phyloP scores from a whole-genome alignment of 2,113 vertebrate genomes.

The Kryptolebias marmoratus region DNA sequence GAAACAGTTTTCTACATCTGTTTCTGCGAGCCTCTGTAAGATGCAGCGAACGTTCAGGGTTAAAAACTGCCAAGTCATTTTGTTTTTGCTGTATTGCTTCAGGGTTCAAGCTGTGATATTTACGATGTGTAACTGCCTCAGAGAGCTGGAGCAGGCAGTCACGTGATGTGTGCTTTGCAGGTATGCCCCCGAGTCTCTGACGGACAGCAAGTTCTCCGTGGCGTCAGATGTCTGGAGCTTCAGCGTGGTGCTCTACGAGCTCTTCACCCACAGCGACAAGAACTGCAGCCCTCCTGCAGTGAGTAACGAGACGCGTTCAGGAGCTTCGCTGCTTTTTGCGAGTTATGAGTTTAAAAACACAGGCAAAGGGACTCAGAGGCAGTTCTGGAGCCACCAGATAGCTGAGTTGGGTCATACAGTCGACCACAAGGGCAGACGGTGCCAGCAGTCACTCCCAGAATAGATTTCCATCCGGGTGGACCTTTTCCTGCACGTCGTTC shows the following conservation, averaged over 20 bases:
- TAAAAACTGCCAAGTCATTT: neutral
- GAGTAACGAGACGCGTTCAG: constrained; percentile 61
- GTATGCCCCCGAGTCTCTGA: constrained; percentile 97
- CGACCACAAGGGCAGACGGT: neutral
- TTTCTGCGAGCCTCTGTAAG: no score
- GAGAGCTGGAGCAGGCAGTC: neutral
- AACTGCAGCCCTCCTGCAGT: constrained; percentile 96
- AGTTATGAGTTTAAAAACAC: no score
- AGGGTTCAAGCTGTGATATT: neutral
- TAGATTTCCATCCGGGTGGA: neutral
- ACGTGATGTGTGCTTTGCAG: constrained; percentile 67
- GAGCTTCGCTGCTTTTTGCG: neutral
- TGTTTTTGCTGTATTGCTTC: neutral
- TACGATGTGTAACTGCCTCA: neutral
- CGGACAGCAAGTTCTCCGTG: constrained; percentile 97
- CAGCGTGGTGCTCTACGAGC: constrained; percentile 96
- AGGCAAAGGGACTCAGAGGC: no score
- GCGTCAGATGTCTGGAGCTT: constrained; percentile 98
- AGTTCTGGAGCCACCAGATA: no score
- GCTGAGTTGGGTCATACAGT: no score
- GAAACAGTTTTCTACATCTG: no score
- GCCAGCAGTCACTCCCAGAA: neutral
- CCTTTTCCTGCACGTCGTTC: neutral
- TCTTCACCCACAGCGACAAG: constrained; percentile 96
- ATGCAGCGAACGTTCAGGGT: no score